Evolutionary conservation across 1,140 invertebrate genomes (phyloP), one percentile per base, ranked within the genome.

Genomic region (Drosophila novamexicana): DNA sequence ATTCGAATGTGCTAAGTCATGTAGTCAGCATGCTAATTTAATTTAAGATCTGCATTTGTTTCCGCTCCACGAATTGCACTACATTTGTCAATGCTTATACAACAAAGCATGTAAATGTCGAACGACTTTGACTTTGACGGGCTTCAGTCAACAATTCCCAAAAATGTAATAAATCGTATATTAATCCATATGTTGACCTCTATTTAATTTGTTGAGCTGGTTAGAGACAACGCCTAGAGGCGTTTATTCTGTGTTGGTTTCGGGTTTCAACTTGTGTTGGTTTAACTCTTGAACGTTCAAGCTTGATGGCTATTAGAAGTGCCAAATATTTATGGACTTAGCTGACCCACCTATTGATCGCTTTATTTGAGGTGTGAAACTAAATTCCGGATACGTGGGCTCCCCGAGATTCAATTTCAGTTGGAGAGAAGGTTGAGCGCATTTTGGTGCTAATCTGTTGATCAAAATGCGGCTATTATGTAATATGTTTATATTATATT

Each of bases 241-340:
- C 22, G 32, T 40, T 34, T 58, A 67, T 49, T 59, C 52, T 56
- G 53, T 56, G 58, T 53, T 12, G 18, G 39, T 29, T 14, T 45
- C 14, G 37, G 52, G 57, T 67, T 62, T 50, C 56, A 52, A 36
- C 63, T 29, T 16, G 39, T 81, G 52, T 82, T 71, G 75, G 75
- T 42, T 54, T 40, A 67, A n/a, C 59, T 42, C 42, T 75, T 63
- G 36, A 32, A 50, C 61, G 54, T 63, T 56, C 32, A 14, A 53
- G 54, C 45, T 56, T 47, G 68, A 56, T 72, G 44, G 69, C 64
- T 67, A 32, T 62, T 71, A 65, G 50, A 67, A 80, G 81, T 85
- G 77, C 12, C 79, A 81, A 85, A 81, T 85, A 70, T 85, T 81
- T 80, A 81, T 81, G 64, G 59, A 57, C 58, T 83, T 73, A 69